A percentile compares a stretch with the other conserved stretches of the same genome.
These are phyloP conservation scores for Sebastes goodei DNA, from an alignment of 2,797 vertebrate genomes.

Conservation along the genomic window DNA sequence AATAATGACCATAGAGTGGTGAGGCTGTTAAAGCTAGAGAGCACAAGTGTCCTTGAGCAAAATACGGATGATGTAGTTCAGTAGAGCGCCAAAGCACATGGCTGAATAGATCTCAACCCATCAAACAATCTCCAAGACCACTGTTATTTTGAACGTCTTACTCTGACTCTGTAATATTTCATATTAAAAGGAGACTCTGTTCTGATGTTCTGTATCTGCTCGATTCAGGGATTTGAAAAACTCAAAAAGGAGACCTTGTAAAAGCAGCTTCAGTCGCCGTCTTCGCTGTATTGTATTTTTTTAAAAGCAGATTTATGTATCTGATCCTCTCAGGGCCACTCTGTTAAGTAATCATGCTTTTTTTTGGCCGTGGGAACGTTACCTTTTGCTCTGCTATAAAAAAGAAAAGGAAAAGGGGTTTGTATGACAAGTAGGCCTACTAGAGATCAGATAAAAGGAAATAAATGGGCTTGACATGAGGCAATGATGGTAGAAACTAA, in stretches of 20 bases:
- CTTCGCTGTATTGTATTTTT: constrained; percentile 33
- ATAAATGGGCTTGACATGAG: not conserved
- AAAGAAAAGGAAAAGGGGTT: not conserved
- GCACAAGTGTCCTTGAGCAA: constrained; percentile 5
- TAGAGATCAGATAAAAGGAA: not conserved
- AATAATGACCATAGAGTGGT: constrained; percentile 31
- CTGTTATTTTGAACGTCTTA: not conserved
- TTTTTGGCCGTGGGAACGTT: constrained; percentile 21
- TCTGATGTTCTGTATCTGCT: not conserved
- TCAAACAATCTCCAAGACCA: not conserved
- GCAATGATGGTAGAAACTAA: not conserved
- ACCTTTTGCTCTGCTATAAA: constrained; percentile 1
- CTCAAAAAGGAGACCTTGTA: not conserved
- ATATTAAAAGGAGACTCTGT: not conserved
- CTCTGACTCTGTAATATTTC: not conserved
- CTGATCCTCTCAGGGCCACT: constrained; percentile 6
- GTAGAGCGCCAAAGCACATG: not conserved
- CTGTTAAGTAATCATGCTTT: not conserved
- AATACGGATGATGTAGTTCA: constrained; percentile 2
- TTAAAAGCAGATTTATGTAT: constrained; percentile 37
- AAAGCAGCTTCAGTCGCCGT: not conserved
- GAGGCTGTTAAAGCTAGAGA: not conserved
- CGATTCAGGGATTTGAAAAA: not conserved
- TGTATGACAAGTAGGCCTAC: not conserved
- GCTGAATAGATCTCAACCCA: not conserved